Evolutionary conservation across 2,888 invertebrate species (phyloP).

Genomic region (Apotomis betuletana): DNA sequence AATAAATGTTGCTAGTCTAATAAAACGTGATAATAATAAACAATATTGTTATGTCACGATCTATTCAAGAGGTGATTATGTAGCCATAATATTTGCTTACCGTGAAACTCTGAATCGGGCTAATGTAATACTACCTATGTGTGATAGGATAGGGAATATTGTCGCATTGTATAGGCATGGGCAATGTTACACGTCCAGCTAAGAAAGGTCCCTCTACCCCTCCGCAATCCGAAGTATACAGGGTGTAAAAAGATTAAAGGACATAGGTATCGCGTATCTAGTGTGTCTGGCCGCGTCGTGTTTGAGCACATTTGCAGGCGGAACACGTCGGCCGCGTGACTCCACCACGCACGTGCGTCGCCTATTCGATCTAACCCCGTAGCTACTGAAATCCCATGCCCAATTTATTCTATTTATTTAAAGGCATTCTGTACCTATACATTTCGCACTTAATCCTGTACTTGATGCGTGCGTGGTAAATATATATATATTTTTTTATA

Average conservation of each 20-base stretch:
- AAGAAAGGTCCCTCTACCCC: conserved; percentile 49
- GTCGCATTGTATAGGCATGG: conserved; percentile 52
- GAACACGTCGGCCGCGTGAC: conserved; percentile 67
- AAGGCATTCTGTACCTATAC: conserved; percentile 56
- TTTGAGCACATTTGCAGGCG: conserved; percentile 56
- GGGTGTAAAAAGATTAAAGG: conserved; percentile 43
- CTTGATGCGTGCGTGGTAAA: conserved; percentile 1
- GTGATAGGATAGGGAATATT: conserved; percentile 53
- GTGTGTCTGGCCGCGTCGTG: conserved; percentile 55
- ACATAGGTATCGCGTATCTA: conserved; percentile 53
- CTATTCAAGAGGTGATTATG: conserved; percentile 21
- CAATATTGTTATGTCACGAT: neutral
- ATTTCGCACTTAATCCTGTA: conserved; percentile 57
- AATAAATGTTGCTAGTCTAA: too few relatives aligned
- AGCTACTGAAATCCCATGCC: conserved; percentile 64
- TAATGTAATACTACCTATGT: conserved; percentile 49
- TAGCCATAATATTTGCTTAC: conserved; percentile 39
- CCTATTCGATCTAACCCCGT: conserved; percentile 58
- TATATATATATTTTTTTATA: too few relatives aligned
- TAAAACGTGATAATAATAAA: neutral
- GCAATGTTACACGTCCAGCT: conserved; percentile 51
- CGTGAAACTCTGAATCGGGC: conserved; percentile 41
- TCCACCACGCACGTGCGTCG: conserved; percentile 67
- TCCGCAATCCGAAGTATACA: conserved; percentile 6
- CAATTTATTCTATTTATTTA: conserved; percentile 70